Percentiles rank a stretch among this genome's conserved stretches.
Conservation (phyloP, 2,797 vertebrate species). For the Bucorvus abyssinicus region DNA sequence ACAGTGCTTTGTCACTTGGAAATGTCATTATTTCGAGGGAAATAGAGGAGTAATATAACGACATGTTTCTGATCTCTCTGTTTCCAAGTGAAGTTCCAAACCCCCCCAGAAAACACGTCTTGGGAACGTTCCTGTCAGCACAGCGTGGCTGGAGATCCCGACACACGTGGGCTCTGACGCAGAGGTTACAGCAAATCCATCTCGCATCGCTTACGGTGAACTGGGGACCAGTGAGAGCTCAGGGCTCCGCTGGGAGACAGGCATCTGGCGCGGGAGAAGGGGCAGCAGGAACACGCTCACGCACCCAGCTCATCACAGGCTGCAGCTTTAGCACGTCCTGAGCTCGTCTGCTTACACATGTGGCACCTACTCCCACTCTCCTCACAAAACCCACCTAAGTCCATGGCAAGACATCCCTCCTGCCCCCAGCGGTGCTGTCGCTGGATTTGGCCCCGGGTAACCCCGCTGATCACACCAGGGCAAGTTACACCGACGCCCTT, state of each 20-base stretch:
- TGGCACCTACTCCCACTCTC: background rate
- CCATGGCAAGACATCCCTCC: background rate
- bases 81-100: slow-evolving; percentile 1
- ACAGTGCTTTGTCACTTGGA: background rate
- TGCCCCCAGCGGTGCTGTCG: background rate
- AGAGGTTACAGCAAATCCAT: background rate
- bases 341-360: background rate
- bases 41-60: background rate
- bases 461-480: background rate
- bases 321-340: background rate
- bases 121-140: background rate
- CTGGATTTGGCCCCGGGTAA: background rate
- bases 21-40: background rate
- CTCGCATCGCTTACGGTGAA: background rate
- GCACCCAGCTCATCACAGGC: background rate
- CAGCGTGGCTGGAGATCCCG: background rate
- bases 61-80: background rate
- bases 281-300: background rate
- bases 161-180: background rate
- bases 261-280: background rate
- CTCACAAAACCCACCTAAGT: background rate
- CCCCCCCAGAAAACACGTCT: background rate
- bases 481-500: background rate
- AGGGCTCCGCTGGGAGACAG: background rate
- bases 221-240: background rate